Evolutionary conservation across 2,888 invertebrate genomes (phyloP), one percentile per base, ranked within the genome.

Genomic region (Biston stratarius): DNA sequence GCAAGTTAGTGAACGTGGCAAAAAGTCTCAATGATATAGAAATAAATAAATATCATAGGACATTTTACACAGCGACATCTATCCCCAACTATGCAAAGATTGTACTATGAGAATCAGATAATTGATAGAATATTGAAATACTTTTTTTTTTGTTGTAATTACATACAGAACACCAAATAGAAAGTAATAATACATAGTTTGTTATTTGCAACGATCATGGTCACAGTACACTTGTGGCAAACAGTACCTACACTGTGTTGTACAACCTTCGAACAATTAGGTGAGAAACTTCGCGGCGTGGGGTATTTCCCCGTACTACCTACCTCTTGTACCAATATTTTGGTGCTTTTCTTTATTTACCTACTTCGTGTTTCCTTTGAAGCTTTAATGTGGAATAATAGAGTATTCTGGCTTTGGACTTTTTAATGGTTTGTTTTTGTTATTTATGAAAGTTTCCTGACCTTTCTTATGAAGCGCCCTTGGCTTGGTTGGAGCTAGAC

Each of bases 191-290:
- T 24, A 3, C 24, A 24, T 3, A 24, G 24, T 38, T 9, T 6
- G 6, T 38, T 1, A 36, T n/a, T 1, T 10, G 5, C 24, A 24
- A 9, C 5, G 7, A 24, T 42, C n/a, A 44, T 68, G 60, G 63
- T 56, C 44, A 5, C 51, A 56, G 56, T 68, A 64, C 60, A 51
- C 45, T 56, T 57, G 48, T 49, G 45, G 67, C 60, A 60, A 61
- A 68, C 67, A 64, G 63, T 60, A 51, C 6, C 42, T 64, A 48
- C 38, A 53, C 55, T 15, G 62, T n/a, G 44, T 44, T 14, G 15
- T 63, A 52, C 63, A 64, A 47, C 67, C 67, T 68, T 68, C 63
- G 63, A 68, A 68, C 67, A 68, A 68, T 68, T 68, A 68, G 67
- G 63, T 56, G 58, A 47, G 63, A 51, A 68, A 68, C 56, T 68